These are phyloP conservation scores for Mus spicilegus DNA, from an alignment of 2,113 vertebrate species.

Conservation along the genomic window DNA sequence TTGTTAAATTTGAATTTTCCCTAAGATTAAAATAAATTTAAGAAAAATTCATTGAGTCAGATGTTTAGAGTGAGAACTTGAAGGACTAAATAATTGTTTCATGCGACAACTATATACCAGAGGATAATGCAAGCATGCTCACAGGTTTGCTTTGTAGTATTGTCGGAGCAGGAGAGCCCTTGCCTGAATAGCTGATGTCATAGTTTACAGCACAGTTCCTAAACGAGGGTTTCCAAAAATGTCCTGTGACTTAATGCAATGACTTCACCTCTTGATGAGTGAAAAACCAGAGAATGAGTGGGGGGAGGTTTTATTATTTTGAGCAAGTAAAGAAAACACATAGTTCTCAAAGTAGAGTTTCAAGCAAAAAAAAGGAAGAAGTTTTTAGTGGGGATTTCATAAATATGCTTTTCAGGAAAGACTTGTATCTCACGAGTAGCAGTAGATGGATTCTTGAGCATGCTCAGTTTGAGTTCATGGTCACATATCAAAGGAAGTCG, in stretches of 20 bases:
- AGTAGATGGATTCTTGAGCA: background rate
- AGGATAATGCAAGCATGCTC: background rate
- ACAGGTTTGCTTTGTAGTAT: background rate
- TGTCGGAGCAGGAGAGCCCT: background rate
- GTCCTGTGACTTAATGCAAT: background rate
- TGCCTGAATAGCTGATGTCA: background rate
- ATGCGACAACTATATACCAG: too few relatives aligned
- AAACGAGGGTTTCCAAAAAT: background rate
- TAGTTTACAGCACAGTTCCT: background rate
- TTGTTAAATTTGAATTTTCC: background rate
- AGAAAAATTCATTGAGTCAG: background rate
- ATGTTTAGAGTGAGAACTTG: background rate
- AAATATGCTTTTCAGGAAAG: background rate
- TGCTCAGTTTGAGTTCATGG: background rate
- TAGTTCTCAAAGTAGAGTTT: background rate
- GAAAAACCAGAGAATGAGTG: background rate
- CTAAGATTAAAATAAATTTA: conserved; percentile 13
- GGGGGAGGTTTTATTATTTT: background rate
- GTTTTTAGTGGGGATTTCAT: background rate
- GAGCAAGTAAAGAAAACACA: background rate
- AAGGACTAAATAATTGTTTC: background rate
- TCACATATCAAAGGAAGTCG: background rate
- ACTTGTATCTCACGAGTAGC: too few relatives aligned
- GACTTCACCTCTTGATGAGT: background rate
- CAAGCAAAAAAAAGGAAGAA: background rate